Evolutionary conservation across 2,113 vertebrate genomes (phyloP).

Genomic region (Raphicerus campestris): DNA sequence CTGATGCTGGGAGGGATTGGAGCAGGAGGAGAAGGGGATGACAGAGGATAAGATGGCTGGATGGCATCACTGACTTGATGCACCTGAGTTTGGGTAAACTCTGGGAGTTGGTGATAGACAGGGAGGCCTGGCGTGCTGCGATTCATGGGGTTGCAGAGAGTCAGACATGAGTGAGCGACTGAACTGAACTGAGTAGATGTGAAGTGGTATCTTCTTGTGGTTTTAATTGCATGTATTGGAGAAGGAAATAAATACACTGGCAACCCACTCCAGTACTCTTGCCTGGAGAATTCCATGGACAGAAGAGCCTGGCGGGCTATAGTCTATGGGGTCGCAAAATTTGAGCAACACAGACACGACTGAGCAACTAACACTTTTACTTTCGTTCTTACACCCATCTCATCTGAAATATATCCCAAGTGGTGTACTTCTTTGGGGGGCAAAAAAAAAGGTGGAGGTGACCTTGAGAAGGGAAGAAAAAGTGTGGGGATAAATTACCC

Average conservation of each 20-base stretch:
- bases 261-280: background rate
- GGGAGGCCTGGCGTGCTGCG: too few species aligned
- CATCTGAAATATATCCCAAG: background rate
- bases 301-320: background rate
- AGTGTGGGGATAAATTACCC: background rate
- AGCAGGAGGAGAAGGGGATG: too few species aligned
- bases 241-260: background rate
- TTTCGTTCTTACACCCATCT: background rate
- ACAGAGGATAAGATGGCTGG: too few species aligned
- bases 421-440: background rate
- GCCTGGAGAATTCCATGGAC: background rate
- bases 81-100: too few species aligned
- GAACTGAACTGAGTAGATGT: background rate
- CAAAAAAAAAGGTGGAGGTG: background rate
- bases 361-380: background rate
- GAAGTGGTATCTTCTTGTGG: background rate
- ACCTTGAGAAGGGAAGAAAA: background rate
- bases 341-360: background rate
- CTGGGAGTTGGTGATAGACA: too few species aligned
- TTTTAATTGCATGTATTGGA: background rate
- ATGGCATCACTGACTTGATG: too few species aligned
- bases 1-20: too few species aligned
- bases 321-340: background rate
- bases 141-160: too few species aligned
- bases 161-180: accelerated